A percentile compares a stretch with the other conserved stretches of the same genome.
Conservation (phyloP, 2,888 invertebrate species). For the Globia sparganii region DNA sequence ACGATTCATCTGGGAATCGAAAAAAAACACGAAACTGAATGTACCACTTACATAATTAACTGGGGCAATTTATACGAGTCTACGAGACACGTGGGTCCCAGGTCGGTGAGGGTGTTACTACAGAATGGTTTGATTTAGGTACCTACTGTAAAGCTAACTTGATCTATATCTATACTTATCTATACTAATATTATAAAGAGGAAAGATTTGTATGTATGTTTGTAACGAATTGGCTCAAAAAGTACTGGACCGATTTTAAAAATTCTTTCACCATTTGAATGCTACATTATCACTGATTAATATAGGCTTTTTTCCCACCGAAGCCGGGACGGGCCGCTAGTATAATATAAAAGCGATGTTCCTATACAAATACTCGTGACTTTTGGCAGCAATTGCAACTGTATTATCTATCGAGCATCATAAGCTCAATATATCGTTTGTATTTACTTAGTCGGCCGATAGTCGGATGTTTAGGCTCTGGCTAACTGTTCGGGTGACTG, state of each 20-base stretch:
- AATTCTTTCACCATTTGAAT: too few relatives aligned
- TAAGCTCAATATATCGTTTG: constrained; percentile 33
- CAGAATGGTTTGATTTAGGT: constrained; percentile 1
- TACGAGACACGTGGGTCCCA: constrained; percentile 1
- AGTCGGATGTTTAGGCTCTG: constrained; percentile 42
- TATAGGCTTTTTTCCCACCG: too few relatives aligned
- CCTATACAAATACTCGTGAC: constrained; percentile 5
- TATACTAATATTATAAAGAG: too few relatives aligned
- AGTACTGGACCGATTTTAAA: too few relatives aligned
- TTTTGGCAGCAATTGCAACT: constrained; percentile 42
- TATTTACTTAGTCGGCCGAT: constrained; percentile 45
- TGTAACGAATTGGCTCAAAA: too few relatives aligned
- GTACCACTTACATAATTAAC: constrained; percentile 32
- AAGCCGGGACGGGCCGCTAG: too few relatives aligned
- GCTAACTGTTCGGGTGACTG: constrained; percentile 37
- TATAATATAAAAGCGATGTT: constrained; percentile 5
- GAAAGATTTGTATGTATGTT: too few relatives aligned
- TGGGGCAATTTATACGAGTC: constrained; percentile 24
- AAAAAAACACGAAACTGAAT: constrained; percentile 13
- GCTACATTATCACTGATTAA: too few relatives aligned
- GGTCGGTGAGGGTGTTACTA: not conserved
- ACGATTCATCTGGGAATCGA: not conserved
- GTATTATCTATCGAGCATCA: constrained; percentile 31
- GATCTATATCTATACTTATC: too few relatives aligned
- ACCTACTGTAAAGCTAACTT: not conserved